Conservation (phyloP, 2,888 invertebrate genomes). For the Elaeidobius kamerunicus region DNA sequence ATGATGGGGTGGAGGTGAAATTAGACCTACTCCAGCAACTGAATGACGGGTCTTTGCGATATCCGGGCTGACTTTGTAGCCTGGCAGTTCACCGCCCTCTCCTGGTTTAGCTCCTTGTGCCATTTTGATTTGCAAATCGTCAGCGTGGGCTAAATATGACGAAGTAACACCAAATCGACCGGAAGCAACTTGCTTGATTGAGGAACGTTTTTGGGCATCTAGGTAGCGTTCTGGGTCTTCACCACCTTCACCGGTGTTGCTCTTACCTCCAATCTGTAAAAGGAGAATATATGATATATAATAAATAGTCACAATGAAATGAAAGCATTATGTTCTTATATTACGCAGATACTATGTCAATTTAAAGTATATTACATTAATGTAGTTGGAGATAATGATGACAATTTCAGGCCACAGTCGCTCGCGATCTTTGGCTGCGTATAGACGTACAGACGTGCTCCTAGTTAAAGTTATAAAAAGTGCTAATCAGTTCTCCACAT, state of each 20-base stretch:
- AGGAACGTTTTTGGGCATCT: slow-evolving; percentile 74
- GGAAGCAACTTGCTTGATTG: slow-evolving; percentile 98
- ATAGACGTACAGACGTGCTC: too few species aligned
- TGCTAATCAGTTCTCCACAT: too few species aligned
- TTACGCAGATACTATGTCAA: too few species aligned
- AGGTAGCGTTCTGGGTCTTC: slow-evolving; percentile 71
- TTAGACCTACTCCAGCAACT: slow-evolving; percentile 94
- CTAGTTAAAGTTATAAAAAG: too few species aligned
- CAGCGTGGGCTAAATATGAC: slow-evolving; percentile 94
- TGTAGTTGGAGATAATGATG: too few species aligned
- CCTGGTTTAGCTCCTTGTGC: slow-evolving; percentile 99
- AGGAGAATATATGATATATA: neutral
- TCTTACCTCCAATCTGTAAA: slow-evolving; percentile 57
- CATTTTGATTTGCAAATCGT: slow-evolving; percentile 99
- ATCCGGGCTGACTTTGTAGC: slow-evolving; percentile 84
- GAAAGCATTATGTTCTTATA: too few species aligned
- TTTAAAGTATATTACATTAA: too few species aligned
- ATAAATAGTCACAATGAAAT: too few species aligned
- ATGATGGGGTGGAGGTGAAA: slow-evolving; percentile 99
- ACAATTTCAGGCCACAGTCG: too few species aligned
- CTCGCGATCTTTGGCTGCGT: too few species aligned
- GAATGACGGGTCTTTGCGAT: slow-evolving; percentile 95
- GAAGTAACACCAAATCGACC: slow-evolving; percentile 98
- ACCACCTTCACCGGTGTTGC: slow-evolving; percentile 98
- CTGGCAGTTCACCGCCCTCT: slow-evolving; percentile 97